Evolutionary conservation across 2,888 invertebrate genomes (phyloP), one percentile per base, ranked within the genome.

Genomic region (Sarcophaga variegata): DNA sequence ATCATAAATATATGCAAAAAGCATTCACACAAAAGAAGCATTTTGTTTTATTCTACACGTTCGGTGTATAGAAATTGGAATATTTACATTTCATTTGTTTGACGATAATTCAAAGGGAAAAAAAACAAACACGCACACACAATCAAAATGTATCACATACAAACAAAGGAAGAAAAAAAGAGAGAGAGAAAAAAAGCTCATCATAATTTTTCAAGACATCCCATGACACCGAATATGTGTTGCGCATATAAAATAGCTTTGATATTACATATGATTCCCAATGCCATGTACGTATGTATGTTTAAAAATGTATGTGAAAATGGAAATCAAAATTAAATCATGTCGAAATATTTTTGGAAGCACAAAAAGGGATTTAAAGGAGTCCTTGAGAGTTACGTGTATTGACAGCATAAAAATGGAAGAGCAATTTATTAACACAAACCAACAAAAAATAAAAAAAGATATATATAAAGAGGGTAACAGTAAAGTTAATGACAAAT

Each of bases 181-280:
- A 27, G 0, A 37, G 2, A 5, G 4, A 14, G 2, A 14, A 14
- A 49, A 71, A 71, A 37, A 60, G 60, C n/a, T 72, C 72, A 60
- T 60, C 59, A 72, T 72, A 72, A 60, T 72, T 59, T 47, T 45
- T 74, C 37, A 74, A 47, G 74, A 37, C 14, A 22, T 14, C 22
- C 14, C 22, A 22, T 25, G 8, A 12, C 22, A 12, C 3, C 47
- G 47, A 70, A 70, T 49, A 62, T 62, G 62, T 14, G 62, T 45
- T 22, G 62, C 45, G 74, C 74, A 74, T 74, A 74, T 74, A 74
- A 63, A 45, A 49, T 74, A 60, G 14, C 45, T n/a, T 10, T 45
- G 45, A 62, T 45, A 45, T 62, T 22, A 63, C 22, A 12, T 37
- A 14, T 17, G 66, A 37, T 37, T 37, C 37, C 6, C 37, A 37